These are phyloP conservation scores for Enteromius trimaculatus DNA, from an alignment of 2,797 vertebrate genomes.

Conservation along the genomic window DNA sequence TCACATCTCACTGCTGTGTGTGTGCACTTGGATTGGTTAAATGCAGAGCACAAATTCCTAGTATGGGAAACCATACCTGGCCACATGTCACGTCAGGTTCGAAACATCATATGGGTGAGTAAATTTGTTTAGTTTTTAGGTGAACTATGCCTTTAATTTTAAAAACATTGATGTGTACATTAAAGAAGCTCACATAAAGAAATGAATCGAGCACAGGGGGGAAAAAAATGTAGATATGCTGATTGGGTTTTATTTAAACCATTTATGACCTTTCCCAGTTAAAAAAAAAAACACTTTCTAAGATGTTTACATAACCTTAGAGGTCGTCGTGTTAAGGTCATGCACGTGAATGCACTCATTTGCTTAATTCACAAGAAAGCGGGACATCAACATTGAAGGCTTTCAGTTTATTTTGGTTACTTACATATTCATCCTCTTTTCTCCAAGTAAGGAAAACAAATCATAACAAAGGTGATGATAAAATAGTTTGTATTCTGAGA, in stretches of 20 bases:
- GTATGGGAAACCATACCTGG: too few species aligned
- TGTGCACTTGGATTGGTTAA: too few species aligned
- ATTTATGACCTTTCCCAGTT: not conserved
- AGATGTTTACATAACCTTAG: not conserved
- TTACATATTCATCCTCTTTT: conserved; percentile 31
- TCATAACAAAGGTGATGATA: conserved; percentile 75
- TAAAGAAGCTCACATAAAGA: not conserved
- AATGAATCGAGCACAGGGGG: not conserved
- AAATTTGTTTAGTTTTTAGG: not conserved
- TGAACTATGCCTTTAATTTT: not conserved
- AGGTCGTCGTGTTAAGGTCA: not conserved
- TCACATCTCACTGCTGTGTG: too few species aligned
- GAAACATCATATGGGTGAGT: too few species aligned
- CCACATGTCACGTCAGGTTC: too few species aligned
- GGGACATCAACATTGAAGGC: conserved; percentile 24
- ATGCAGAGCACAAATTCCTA: too few species aligned
- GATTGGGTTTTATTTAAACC: not conserved
- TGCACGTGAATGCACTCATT: not conserved
- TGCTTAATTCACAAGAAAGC: conserved; percentile 13
- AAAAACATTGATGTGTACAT: not conserved
- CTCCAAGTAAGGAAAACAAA: conserved; percentile 38
- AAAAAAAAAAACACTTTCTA: not conserved
- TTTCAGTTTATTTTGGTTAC: conserved; percentile 49
- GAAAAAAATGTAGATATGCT: not conserved
- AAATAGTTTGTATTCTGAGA: conserved; percentile 94